phyloP scores from a whole-genome alignment of 2,797 vertebrate genomes.

The Paedocypris micromegethes region DNA sequence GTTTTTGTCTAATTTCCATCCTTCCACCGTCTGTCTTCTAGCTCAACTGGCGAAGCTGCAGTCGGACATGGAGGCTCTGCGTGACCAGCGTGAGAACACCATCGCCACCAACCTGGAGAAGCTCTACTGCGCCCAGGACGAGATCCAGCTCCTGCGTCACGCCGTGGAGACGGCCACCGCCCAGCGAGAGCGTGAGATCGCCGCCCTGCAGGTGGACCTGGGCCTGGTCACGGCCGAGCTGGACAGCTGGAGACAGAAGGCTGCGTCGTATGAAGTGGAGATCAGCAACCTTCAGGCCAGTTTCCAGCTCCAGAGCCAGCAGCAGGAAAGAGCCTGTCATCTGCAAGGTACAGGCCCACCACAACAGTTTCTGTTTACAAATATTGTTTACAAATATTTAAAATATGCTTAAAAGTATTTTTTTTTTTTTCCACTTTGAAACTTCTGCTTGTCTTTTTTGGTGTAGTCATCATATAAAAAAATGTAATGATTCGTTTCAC shows the following conservation, averaged over 20 bases:
- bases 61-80: slow-evolving; percentile 84
- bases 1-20: too few relatives aligned
- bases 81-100: slow-evolving; percentile 86
- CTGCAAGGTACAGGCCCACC: slow-evolving; percentile 86
- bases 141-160: slow-evolving; percentile 83
- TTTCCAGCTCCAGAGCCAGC: slow-evolving; percentile 77
- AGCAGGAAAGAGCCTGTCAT: slow-evolving; percentile 69
- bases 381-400: too few relatives aligned
- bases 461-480: too few relatives aligned
- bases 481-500: too few relatives aligned
- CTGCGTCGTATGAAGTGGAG: slow-evolving; percentile 82
- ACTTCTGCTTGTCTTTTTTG: too few relatives aligned
- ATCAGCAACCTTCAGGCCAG: slow-evolving; percentile 79
- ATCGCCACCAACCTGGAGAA: slow-evolving; percentile 82
- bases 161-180: slow-evolving; percentile 77
- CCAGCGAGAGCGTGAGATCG: slow-evolving; percentile 81
- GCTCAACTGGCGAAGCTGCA: slow-evolving; percentile 86
- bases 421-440: too few relatives aligned
- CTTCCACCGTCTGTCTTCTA: slow-evolving; percentile 47
- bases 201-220: slow-evolving; percentile 79
- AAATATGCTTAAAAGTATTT: too few relatives aligned
- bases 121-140: slow-evolving; percentile 84
- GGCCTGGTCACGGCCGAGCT: slow-evolving; percentile 74
- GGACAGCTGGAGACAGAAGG: slow-evolving; percentile 81
- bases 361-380: too few relatives aligned